Base-by-base conservation (phyloP, 2,888 invertebrate species). In the Caenorhabditis doughertyi region DNA sequence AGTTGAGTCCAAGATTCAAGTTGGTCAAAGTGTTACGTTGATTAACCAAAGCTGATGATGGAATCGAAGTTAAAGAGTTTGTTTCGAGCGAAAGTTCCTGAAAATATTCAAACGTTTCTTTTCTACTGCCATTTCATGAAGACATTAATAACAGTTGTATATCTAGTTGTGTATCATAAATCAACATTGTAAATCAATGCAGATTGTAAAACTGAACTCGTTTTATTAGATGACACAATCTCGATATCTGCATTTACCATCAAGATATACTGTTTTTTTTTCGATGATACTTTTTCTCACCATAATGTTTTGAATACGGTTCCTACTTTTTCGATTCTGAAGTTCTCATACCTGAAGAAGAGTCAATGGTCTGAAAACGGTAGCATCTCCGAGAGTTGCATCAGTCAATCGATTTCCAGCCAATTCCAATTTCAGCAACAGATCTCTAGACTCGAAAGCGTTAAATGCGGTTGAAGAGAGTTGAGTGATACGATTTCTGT, bases 61-160 rank as follows among this genome's bases (percentile, higher is more conserved):
- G 92, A 73, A 92, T 88, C 70, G 81, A 76, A 5, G 85, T 88
- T 42, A 92, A 83, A 23, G 88, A 86, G 80, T 92, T 92, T 65
- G 90, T 90, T 81, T 92, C 92, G 64, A 92, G 85, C 70, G 90
- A 91, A 55, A 92, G 80, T 81, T 92, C 90, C 85, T 91, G 64
- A 58, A 85, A 73, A 25, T 4, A n/a, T 8, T 55, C 16, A 18
- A 71, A 42, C 13, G 42, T 42, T 13, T 42, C 16, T n/a, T n/a
- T n/a, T n/a, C n/a, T n/a, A n/a, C n/a, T n/a, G n/a, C n/a, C n/a
- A n/a, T n/a, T n/a, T n/a, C n/a, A n/a, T n/a, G n/a, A n/a, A n/a
- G n/a, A n/a, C n/a, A n/a, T n/a, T n/a, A n/a, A n/a, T n/a, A n/a
- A n/a, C n/a, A n/a, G n/a, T n/a, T n/a, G n/a, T n/a, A n/a, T n/a